phyloP scores from a whole-genome alignment of 1,140 invertebrate species.

The Drosophila mayri region DNA sequence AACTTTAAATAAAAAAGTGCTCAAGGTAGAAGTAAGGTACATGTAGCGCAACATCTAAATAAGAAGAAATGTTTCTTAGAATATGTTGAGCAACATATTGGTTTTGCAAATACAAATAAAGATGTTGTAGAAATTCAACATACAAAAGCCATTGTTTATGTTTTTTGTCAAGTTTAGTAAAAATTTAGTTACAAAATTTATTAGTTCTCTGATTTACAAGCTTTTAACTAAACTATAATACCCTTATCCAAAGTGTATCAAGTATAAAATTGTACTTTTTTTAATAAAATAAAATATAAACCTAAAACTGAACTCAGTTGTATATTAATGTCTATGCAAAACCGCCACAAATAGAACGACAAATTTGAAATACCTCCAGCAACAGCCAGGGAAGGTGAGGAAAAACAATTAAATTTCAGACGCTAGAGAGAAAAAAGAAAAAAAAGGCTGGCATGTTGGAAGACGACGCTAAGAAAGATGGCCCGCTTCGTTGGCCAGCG shows the following conservation, averaged over 20 bases:
- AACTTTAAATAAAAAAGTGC: not conserved
- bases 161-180: no score
- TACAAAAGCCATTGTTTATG: no score
- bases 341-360: constrained; percentile 9
- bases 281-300: not conserved
- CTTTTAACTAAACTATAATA: not conserved
- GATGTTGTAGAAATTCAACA: no score
- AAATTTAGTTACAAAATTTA: not conserved
- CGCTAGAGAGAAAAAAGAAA: constrained; percentile 20
- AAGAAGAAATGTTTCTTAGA: not conserved
- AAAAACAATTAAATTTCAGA: constrained; percentile 68
- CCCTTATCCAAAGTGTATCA: not conserved
- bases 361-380: constrained; percentile 16
- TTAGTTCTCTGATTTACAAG: not conserved
- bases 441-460: constrained; percentile 36
- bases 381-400: constrained; percentile 31
- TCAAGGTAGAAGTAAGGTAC: not conserved
- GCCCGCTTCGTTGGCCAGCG: constrained; percentile 58
- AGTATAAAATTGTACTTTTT: not conserved
- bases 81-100: not conserved
- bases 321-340: not conserved
- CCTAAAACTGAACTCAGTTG: not conserved
- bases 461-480: constrained; percentile 50
- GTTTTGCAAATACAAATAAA: not conserved
- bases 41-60: not conserved